phyloP scores from a whole-genome alignment of 2,888 invertebrate genomes.

The Cryptus armator region DNA sequence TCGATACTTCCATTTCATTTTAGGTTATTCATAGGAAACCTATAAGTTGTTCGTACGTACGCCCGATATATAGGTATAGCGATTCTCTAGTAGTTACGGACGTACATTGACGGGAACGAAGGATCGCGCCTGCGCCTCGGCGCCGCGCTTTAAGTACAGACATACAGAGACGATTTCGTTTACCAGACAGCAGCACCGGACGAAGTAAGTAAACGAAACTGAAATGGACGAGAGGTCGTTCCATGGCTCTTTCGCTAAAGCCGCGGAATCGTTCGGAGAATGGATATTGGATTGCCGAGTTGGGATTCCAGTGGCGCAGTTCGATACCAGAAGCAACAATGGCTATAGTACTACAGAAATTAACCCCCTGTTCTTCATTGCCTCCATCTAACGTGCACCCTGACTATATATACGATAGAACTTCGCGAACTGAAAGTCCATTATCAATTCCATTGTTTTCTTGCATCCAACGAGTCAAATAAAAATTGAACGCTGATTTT shows the following conservation, averaged over 20 bases:
- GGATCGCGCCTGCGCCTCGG: slow-evolving; percentile 13
- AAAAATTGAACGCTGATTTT: too few species aligned
- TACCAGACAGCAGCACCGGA: slow-evolving; percentile 58
- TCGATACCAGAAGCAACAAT: slow-evolving; percentile 20
- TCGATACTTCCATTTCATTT: too few species aligned
- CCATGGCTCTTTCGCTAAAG: slow-evolving; percentile 50
- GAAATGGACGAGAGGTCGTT: slow-evolving; percentile 76
- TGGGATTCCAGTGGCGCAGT: slow-evolving; percentile 72
- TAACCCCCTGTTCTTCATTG: slow-evolving; percentile 35
- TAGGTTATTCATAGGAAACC: too few species aligned
- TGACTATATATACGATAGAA: background rate
- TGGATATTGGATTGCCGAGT: slow-evolving; percentile 76
- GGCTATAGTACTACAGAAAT: slow-evolving; percentile 19
- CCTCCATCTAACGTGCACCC: background rate
- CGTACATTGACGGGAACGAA: slow-evolving; percentile 21
- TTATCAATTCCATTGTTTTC: slow-evolving; percentile 4
- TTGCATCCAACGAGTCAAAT: too few species aligned
- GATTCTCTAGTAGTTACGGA: slow-evolving; percentile 36
- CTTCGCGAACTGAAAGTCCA: slow-evolving; percentile 22
- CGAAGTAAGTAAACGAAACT: slow-evolving; percentile 77
- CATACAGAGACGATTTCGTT: slow-evolving; percentile 58
- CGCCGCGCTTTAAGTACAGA: slow-evolving; percentile 27
- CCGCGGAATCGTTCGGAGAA: slow-evolving; percentile 74
- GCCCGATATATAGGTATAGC: background rate
- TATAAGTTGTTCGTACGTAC: too few species aligned